phyloP scores from a whole-genome alignment of 2,797 vertebrate species.

The Salarias fasciatus region DNA sequence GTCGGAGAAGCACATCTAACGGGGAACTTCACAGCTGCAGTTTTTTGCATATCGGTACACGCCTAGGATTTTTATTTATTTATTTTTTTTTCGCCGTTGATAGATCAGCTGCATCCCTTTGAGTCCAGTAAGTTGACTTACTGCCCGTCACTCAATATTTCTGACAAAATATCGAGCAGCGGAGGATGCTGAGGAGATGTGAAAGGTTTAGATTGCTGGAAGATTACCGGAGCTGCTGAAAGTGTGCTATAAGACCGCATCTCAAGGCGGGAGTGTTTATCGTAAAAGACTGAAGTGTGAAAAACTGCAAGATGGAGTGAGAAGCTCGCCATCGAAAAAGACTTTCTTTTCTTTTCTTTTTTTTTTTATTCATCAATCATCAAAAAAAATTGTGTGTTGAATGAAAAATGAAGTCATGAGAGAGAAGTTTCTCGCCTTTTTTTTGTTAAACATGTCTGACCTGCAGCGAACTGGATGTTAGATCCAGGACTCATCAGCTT shows the following conservation, averaged over 20 bases:
- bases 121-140: constrained; percentile 4
- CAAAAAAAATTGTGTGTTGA: too few species aligned
- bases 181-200: not conserved
- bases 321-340: too few species aligned
- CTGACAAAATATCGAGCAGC: not conserved
- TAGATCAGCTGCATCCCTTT: not conserved
- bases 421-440: too few species aligned
- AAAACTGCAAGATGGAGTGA: too few species aligned
- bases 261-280: not conserved
- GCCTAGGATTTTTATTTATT: constrained; percentile 18
- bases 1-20: constrained; percentile 38
- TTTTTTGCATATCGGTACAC: constrained; percentile 53
- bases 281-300: too few species aligned
- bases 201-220: not conserved
- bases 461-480: too few species aligned
- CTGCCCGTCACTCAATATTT: constrained; percentile 17
- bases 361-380: not conserved
- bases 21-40: constrained; percentile 46
- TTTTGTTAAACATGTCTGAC: too few species aligned
- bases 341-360: not conserved
- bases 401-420: too few species aligned
- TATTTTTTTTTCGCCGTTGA: constrained; percentile 13
- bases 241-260: too few species aligned
- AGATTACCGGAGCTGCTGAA: too few species aligned
- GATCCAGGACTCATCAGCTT: too few species aligned